Evolutionary conservation across 2,113 vertebrate species (phyloP).

Genomic region (Actenoides lindsayi): DNA sequence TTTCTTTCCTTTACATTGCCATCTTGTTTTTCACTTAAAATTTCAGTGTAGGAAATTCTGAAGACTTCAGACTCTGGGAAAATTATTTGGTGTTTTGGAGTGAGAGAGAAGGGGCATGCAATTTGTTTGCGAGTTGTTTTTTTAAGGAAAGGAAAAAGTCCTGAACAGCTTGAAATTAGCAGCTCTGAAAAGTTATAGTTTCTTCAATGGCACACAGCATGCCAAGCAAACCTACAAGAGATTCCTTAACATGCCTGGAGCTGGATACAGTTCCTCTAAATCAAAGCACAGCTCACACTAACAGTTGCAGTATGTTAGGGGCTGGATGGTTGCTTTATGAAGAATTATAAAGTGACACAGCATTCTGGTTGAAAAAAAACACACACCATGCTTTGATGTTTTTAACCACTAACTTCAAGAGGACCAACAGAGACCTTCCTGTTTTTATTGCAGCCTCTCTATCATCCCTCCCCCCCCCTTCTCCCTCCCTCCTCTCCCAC

Average conservation of each 20-base stretch:
- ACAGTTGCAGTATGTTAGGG: constrained; percentile 54
- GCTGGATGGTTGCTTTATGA: constrained; percentile 58
- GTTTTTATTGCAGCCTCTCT: constrained; percentile 67
- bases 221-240: constrained; percentile 47
- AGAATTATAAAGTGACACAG: constrained; percentile 72
- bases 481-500: background rate
- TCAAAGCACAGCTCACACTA: constrained; percentile 49
- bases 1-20: constrained; percentile 1
- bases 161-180: constrained; percentile 45
- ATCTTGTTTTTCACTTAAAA: constrained; percentile 37
- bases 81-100: background rate
- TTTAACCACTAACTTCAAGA: constrained; percentile 67
- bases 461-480: constrained; percentile 20
- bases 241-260: constrained; percentile 49
- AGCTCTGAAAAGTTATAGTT: constrained; percentile 44
- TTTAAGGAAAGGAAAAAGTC: constrained; percentile 33
- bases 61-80: constrained; percentile 20
- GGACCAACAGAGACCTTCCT: constrained; percentile 66
- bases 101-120: background rate
- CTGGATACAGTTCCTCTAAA: constrained; percentile 41
- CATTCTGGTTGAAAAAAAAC: constrained; percentile 55
- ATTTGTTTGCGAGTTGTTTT: background rate
- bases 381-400: constrained; percentile 49
- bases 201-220: constrained; percentile 20
- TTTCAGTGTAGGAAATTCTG: constrained; percentile 8